These are phyloP conservation scores for Cephalopholis sonnerati DNA, from an alignment of 2,113 vertebrate species.

Conservation along the genomic window DNA sequence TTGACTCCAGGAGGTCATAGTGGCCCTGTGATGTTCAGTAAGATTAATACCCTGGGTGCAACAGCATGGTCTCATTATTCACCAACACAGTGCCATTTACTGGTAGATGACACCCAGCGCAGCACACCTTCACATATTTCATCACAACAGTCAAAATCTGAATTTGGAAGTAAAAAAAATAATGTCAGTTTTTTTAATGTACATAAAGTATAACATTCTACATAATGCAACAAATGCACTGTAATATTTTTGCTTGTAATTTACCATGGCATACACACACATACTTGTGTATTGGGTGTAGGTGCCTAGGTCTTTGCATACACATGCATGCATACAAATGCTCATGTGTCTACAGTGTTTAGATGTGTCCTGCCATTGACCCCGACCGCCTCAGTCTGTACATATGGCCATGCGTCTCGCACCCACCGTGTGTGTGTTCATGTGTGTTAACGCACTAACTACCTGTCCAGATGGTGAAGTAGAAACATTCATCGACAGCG, in stretches of 20 bases:
- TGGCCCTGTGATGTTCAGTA: slow-evolving; percentile 81
- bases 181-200: background rate
- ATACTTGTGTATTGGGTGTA: background rate
- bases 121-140: slow-evolving; percentile 29
- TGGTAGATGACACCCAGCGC: slow-evolving; percentile 41
- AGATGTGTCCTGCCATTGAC: slow-evolving; percentile 65
- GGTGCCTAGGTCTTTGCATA: background rate
- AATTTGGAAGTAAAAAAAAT: background rate
- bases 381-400: slow-evolving; percentile 52
- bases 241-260: background rate
- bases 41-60: slow-evolving; percentile 85
- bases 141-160: background rate
- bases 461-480: slow-evolving; percentile 77
- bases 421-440: slow-evolving; percentile 58
- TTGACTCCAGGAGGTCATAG: slow-evolving; percentile 84
- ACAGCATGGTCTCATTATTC: slow-evolving; percentile 69
- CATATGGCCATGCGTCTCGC: slow-evolving; percentile 68
- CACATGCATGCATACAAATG: slow-evolving; percentile 14
- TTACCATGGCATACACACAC: background rate
- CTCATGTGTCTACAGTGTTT: slow-evolving; percentile 53
- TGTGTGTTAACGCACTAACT: slow-evolving; percentile 66
- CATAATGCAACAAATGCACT: background rate
- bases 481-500: slow-evolving; percentile 57
- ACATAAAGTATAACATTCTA: background rate
- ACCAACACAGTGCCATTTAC: slow-evolving; percentile 60